These are phyloP conservation scores for Sphaerophoria rueppellii DNA, from an alignment of 2,888 invertebrate species.

Conservation along the genomic window DNA sequence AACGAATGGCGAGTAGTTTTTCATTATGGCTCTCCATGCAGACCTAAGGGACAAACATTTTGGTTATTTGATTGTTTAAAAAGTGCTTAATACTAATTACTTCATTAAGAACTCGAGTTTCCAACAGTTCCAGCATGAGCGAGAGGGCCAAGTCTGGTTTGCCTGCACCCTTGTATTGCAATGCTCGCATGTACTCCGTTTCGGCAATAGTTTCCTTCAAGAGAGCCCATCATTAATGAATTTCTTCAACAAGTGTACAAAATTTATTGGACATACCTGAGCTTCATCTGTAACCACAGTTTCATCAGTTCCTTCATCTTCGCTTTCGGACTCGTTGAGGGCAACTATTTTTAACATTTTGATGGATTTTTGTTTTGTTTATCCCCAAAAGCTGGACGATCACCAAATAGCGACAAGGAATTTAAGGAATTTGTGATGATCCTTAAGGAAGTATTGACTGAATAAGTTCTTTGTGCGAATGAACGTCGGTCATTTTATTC, in stretches of 20 bases:
- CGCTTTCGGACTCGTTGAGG: constrained; percentile 74
- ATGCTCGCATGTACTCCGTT: constrained; percentile 75
- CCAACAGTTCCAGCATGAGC: constrained; percentile 73
- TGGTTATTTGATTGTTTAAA: background rate
- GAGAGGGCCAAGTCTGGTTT: constrained; percentile 73
- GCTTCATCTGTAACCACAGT: constrained; percentile 74
- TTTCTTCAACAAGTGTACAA: background rate
- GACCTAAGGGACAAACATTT: constrained; percentile 75
- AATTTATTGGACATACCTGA: constrained; percentile 60
- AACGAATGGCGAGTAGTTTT: constrained; percentile 89
- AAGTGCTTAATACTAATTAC: constrained; percentile 35
- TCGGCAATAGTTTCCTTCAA: constrained; percentile 76
- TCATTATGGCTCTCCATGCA: constrained; percentile 83
- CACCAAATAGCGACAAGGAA: too few species aligned
- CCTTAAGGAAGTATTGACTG: too few species aligned
- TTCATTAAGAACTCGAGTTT: constrained; percentile 76
- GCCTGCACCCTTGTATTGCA: constrained; percentile 74
- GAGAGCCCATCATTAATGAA: background rate
- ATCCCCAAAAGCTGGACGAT: too few species aligned
- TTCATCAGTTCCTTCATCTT: constrained; percentile 67
- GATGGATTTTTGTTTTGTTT: background rate
- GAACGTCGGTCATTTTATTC: too few species aligned
- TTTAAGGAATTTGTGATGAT: too few species aligned
- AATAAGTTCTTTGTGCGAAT: too few species aligned
- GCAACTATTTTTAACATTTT: constrained; percentile 76